phyloP scores from a whole-genome alignment of 2,113 vertebrate species.

The Oryzias melastigma region DNA sequence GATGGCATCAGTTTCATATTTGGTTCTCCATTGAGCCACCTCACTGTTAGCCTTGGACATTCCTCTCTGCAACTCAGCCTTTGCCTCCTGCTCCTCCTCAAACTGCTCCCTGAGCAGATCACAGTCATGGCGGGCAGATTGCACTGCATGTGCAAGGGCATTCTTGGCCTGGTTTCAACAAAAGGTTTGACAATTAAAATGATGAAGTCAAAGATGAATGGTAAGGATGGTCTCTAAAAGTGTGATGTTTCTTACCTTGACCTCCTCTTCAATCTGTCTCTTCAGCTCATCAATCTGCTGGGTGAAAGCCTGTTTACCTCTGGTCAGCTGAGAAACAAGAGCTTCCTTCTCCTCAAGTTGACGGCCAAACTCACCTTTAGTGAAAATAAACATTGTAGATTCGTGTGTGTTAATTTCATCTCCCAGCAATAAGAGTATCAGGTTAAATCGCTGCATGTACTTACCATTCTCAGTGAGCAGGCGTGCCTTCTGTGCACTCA shows the following conservation, averaged over 20 bases:
- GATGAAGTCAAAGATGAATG: neutral
- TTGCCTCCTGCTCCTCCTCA: slow-evolving; percentile 84
- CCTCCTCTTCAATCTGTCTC: slow-evolving; percentile 85
- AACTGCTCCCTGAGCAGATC: slow-evolving; percentile 84
- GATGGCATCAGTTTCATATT: slow-evolving; percentile 86
- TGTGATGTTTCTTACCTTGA: slow-evolving; percentile 46
- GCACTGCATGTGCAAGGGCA: slow-evolving; percentile 81
- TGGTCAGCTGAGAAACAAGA: slow-evolving; percentile 82
- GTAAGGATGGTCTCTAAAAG: no score
- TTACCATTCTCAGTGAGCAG: slow-evolving; percentile 66
- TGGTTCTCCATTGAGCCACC: slow-evolving; percentile 85
- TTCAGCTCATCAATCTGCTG: slow-evolving; percentile 86
- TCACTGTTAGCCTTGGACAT: slow-evolving; percentile 88
- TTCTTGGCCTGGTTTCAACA: slow-evolving; percentile 82
- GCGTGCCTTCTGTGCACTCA: slow-evolving; percentile 55
- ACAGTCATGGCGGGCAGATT: slow-evolving; percentile 81
- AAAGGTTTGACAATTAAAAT: neutral
- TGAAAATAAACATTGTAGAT: neutral
- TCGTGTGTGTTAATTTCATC: neutral
- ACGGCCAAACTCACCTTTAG: slow-evolving; percentile 78
- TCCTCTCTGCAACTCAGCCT: slow-evolving; percentile 81
- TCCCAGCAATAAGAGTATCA: neutral
- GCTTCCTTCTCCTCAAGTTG: slow-evolving; percentile 83
- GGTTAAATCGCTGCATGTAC: neutral
- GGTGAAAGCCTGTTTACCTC: slow-evolving; percentile 81